Evolutionary conservation across 2,888 invertebrate genomes (phyloP), one percentile per base, ranked within the genome.

Genomic region (Leptura quadrifasciata): DNA sequence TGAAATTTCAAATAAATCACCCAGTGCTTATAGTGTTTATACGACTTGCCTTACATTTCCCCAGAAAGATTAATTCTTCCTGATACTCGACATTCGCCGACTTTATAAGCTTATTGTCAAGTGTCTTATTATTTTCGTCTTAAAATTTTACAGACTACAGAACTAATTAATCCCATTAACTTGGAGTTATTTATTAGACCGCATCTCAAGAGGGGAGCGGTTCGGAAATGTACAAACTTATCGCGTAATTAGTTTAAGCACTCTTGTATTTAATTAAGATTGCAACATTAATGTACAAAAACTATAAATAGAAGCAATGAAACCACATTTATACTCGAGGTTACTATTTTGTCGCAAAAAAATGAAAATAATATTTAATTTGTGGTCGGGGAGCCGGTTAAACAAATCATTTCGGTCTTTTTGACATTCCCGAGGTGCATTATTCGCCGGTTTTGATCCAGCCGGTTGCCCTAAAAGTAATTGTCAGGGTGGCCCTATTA

Each of bases 91-190:
- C 57, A 57, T 47, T 63, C 39, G 58, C 58, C 69, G 69, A 60
- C 31, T 52, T 47, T 39, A 64, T 76, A 80, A 76, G 77, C 79
- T 80, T 72, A 79, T 80, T 80, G 80, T 80, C 80, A 76, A 80
- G 75, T 80, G 79, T 76, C 80, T 79, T 80, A 80, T 80, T 80
- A 80, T 80, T 80, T 79, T 71, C 80, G 75, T 75, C 79, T 80
- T 80, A 79, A 76, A 80, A 79, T 80, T 80, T 80, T 76, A 79
- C 79, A 80, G 75, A 79, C 70, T 70, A 65, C 75, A 71, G 78
- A 72, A 61, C 76, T 79, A 80, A 80, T 80, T 80, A 80, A 79
- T 76, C 61, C 79, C 77, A 79, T 80, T 79, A 80, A 70, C 61
- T 74, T 70, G 75, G 74, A 65, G 80, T 80, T 77, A 80, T 80